Evolutionary conservation across 2,888 invertebrate genomes (phyloP), one percentile per base, ranked within the genome.

Genomic region (Orchesellides sinensis): DNA sequence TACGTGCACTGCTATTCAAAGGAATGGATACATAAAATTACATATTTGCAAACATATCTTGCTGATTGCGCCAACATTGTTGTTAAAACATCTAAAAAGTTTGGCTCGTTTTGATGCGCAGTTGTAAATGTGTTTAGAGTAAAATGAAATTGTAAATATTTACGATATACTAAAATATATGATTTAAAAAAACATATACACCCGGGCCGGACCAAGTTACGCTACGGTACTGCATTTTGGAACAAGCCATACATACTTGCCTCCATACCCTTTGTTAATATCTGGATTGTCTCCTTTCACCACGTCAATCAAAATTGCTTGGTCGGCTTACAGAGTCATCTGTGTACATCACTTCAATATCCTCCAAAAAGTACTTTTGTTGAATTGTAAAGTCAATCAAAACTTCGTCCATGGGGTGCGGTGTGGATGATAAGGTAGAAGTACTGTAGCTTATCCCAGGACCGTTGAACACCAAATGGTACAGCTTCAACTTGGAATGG

Each of bases 401-500:
- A 8, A 70, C 54, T 5, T 56, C 70, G 12, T 45, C 21, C 54
- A 35, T 14, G 10, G 14, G 6, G 6, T 35, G 21, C 0, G 54
- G 54, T 6, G 54, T 70, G 8, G 54, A 56, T 6, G 70, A 70
- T n/a, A 70, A 6, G 0, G 54, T 54, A 8, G 54, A 35, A 12
- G 56, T 70, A 6, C 14, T 8, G 23, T 56, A 54, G 35, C 35
- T 12, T 4, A 70, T 29, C 0, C 70, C 70, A 5, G 32, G 32
- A 12, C 70, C 70, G 23, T 56, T 70, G 40, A 70, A 70, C 8
- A 40, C 40, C 12, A 70, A 17, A 23, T 56, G 70, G 23, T 70
- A 70, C 4, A 70, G 32, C n/a, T 35, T 54, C 21, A 70, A 17
- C 1, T 5, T 21, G 21, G 70, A 70, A 19, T 56, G 17, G 2